Evolutionary conservation across 2,113 vertebrate species (phyloP).

Genomic region (Diglossa brunneiventris): DNA sequence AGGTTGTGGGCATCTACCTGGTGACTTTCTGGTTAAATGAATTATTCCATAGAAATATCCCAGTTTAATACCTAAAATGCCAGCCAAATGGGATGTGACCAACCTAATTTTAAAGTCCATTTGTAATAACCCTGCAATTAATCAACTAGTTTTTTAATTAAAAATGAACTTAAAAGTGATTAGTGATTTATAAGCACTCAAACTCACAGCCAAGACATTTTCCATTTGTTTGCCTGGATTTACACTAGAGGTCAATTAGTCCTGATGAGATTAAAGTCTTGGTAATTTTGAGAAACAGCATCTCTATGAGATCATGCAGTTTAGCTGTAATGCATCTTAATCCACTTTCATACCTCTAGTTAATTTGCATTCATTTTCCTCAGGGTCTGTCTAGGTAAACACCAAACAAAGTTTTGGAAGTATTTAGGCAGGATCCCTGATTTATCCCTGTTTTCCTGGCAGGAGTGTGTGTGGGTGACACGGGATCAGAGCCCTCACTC

Average conservation of each 20-base stretch:
- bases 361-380: constrained; percentile 13
- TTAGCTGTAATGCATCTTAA: background rate
- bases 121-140: constrained; percentile 6
- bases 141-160: constrained; percentile 6
- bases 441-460: background rate
- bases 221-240: constrained; percentile 2
- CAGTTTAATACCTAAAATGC: background rate
- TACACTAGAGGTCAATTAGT: background rate
- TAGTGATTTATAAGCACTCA: constrained; percentile 1
- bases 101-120: background rate
- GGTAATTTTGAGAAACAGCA: constrained; percentile 2
- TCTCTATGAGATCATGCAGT: background rate
- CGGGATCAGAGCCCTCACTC: background rate
- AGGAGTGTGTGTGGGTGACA: background rate
- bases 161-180: background rate
- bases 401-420: background rate
- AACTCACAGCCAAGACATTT: background rate
- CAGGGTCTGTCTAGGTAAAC: background rate
- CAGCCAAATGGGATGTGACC: background rate
- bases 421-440: background rate
- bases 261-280: background rate
- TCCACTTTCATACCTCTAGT: background rate
- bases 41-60: background rate
- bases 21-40: background rate
- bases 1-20: background rate